These are phyloP conservation scores for Euura saliciscinereae DNA, from an alignment of 1,140 invertebrate species.

Conservation along the genomic window DNA sequence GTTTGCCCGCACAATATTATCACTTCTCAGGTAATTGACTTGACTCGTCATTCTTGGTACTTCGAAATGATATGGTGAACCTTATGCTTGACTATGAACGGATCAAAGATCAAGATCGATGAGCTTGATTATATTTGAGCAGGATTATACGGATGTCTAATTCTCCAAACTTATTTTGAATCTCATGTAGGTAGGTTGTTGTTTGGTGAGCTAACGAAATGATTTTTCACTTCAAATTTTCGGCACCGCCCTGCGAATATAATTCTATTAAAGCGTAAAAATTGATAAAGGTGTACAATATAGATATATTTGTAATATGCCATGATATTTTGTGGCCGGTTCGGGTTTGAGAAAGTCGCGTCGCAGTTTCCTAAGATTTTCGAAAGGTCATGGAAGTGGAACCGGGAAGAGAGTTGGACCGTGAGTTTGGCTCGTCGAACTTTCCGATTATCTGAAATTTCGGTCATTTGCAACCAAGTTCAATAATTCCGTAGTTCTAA, in stretches of 20 bases:
- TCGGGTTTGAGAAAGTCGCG: not conserved
- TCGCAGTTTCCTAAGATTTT: not conserved
- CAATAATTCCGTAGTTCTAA: constrained; percentile 33
- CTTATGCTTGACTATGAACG: no score
- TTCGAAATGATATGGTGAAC: no score
- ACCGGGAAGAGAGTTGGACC: not conserved
- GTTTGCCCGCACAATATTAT: no score
- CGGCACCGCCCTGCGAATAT: not conserved
- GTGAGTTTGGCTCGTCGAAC: constrained; percentile 35
- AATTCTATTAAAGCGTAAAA: no score
- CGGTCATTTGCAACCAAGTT: constrained; percentile 40
- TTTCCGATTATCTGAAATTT: constrained; percentile 49
- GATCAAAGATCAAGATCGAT: no score
- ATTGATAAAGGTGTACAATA: not conserved
- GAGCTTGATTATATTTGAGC: no score
- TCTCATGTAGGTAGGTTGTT: no score
- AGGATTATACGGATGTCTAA: no score
- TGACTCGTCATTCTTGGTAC: no score
- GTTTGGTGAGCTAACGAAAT: no score
- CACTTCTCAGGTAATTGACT: no score
- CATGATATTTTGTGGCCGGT: not conserved
- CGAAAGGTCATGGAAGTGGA: not conserved
- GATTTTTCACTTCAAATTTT: not conserved
- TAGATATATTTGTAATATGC: not conserved
- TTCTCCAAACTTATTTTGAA: no score